A percentile compares a stretch with the other conserved stretches of the same genome.
These are phyloP conservation scores for Desoria tigrina DNA, from an alignment of 2,888 invertebrate species.

Conservation along the genomic window DNA sequence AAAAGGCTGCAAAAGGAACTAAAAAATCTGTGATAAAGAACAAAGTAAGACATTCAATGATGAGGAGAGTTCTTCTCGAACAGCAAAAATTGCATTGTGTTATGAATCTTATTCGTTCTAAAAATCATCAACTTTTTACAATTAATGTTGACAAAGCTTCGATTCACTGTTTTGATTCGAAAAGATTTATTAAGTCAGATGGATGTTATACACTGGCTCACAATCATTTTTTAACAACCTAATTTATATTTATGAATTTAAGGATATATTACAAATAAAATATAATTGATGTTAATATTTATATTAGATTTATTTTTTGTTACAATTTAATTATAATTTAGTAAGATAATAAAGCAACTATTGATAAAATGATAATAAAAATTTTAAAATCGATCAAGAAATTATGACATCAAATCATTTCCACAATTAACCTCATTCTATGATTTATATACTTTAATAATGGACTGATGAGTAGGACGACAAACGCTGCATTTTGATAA, in stretches of 20 bases:
- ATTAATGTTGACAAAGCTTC: conserved; percentile 18
- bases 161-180: conserved; percentile 31
- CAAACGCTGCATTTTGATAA: not conserved
- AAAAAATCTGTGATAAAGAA: conserved; percentile 22
- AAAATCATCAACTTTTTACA: conserved; percentile 24
- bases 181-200: conserved; percentile 29
- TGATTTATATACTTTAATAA: conserved; percentile 1
- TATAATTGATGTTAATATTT: not conserved
- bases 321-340: not conserved
- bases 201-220: conserved; percentile 33
- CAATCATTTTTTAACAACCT: conserved; percentile 15
- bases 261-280: conserved; percentile 4
- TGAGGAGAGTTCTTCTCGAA: conserved; percentile 11
- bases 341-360: not conserved
- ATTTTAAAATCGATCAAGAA: too few relatives aligned
- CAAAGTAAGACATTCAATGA: conserved; percentile 5
- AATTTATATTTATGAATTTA: not conserved
- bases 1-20: conserved; percentile 35
- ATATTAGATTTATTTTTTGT: not conserved
- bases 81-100: conserved; percentile 14
- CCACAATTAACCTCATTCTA: not conserved
- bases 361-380: not conserved
- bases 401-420: too few relatives aligned
- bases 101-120: conserved; percentile 25
- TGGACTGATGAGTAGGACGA: not conserved